Evolutionary conservation across 2,888 invertebrate species (phyloP).

Genomic region (Gortyna flavago): DNA sequence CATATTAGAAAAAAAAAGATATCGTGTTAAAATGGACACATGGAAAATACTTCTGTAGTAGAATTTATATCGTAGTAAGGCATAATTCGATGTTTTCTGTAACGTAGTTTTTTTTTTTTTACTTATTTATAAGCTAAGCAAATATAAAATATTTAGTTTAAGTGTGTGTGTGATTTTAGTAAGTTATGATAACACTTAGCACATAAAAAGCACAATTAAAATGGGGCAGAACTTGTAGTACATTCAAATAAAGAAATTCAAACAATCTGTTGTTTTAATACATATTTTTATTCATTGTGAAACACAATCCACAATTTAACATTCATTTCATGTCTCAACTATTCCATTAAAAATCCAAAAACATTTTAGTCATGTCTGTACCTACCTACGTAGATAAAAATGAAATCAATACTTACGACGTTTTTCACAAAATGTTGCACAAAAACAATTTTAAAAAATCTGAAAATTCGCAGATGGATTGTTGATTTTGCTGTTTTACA

Average conservation of each 20-base stretch:
- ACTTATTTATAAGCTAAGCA: neutral
- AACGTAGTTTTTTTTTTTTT: neutral
- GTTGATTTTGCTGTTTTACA: neutral
- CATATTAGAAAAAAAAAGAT: no score
- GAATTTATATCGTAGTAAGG: neutral
- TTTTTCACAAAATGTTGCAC: conserved; percentile 11
- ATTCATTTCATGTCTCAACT: conserved; percentile 76
- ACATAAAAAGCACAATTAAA: conserved; percentile 43
- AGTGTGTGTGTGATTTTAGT: conserved; percentile 12
- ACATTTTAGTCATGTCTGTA: conserved; percentile 18
- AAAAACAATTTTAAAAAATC: neutral
- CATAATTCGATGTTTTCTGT: conserved; percentile 3
- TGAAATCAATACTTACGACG: conserved; percentile 5
- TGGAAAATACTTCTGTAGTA: conserved; percentile 47
- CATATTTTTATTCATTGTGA: conserved; percentile 86
- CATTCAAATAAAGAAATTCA: conserved; percentile 67
- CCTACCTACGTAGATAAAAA: conserved; percentile 17
- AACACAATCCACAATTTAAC: conserved; percentile 81
- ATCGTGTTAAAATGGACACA: neutral
- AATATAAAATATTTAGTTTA: conserved; percentile 12
- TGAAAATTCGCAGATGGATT: neutral
- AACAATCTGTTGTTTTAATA: conserved; percentile 72
- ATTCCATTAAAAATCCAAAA: conserved; percentile 30
- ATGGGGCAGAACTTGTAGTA: conserved; percentile 68
- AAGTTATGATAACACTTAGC: conserved; percentile 22